Evolutionary conservation across 2,113 vertebrate species (phyloP).

Genomic region (Crotalus tigris): DNA sequence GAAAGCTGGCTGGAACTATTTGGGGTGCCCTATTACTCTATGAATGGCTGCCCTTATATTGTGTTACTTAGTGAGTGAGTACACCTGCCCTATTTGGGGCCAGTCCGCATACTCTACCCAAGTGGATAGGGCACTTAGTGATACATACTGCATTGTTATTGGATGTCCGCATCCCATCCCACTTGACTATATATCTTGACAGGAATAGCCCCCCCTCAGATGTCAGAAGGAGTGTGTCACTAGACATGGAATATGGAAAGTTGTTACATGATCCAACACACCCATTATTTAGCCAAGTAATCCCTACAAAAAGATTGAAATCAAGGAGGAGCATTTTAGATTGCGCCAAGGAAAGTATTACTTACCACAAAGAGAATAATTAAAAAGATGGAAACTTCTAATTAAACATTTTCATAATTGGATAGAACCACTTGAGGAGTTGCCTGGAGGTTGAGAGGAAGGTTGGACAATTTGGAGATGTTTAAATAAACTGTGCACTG

Average conservation of each 20-base stretch:
- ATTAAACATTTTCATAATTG: not conserved
- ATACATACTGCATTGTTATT: too few relatives aligned
- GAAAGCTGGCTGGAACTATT: too few relatives aligned
- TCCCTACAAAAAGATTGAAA: not conserved
- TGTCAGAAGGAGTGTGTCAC: too few relatives aligned
- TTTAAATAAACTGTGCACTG: not conserved
- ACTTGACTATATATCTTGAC: too few relatives aligned
- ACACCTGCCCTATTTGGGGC: too few relatives aligned
- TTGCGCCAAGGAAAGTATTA: not conserved
- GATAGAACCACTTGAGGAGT: not conserved
- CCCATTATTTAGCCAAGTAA: not conserved
- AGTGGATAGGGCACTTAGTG: too few relatives aligned
- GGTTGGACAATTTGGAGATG: not conserved
- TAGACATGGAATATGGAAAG: not conserved
- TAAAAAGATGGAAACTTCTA: not conserved
- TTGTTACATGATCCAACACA: not conserved
- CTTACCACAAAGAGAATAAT: not conserved
- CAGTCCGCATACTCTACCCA: too few relatives aligned
- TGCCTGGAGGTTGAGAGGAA: not conserved
- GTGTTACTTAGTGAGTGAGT: too few relatives aligned
- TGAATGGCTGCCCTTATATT: too few relatives aligned
- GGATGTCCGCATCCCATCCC: too few relatives aligned
- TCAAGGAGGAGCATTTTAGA: not conserved
- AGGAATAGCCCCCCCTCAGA: too few relatives aligned
- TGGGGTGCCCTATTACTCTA: too few relatives aligned